These are phyloP conservation scores for Cantharis nigra DNA, from an alignment of 2,888 invertebrate species.

Conservation along the genomic window DNA sequence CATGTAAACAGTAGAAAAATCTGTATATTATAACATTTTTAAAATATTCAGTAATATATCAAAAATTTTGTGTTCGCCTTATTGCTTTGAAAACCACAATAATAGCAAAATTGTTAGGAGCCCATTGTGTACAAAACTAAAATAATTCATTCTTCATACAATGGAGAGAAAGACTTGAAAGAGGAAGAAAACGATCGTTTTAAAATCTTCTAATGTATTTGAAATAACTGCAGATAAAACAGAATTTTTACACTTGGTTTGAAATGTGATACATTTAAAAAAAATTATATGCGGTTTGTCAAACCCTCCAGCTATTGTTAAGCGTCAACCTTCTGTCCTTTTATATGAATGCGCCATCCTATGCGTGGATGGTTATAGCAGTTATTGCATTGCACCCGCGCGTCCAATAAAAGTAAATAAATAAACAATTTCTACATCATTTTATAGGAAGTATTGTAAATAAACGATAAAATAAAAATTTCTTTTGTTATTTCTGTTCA, in stretches of 20 bases:
- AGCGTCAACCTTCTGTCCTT: slow-evolving; percentile 23
- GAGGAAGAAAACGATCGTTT: slow-evolving; percentile 22
- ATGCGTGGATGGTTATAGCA: slow-evolving; percentile 12
- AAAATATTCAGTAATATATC: not conserved
- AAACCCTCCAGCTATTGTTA: slow-evolving; percentile 47
- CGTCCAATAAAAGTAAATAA: slow-evolving; percentile 34
- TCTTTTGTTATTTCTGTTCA: not conserved
- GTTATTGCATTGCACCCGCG: slow-evolving; percentile 18
- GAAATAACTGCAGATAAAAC: slow-evolving; percentile 31
- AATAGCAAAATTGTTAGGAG: slow-evolving; percentile 3
- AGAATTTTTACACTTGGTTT: slow-evolving; percentile 45
- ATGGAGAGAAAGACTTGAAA: slow-evolving; percentile 5
- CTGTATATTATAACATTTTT: not conserved
- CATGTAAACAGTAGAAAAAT: not conserved
- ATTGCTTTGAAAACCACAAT: slow-evolving; percentile 7
- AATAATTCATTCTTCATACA: slow-evolving; percentile 18
- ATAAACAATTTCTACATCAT: slow-evolving; percentile 27
- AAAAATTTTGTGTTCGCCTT: slow-evolving; percentile 9
- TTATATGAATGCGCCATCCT: slow-evolving; percentile 22
- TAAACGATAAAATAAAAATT: slow-evolving; percentile 4
- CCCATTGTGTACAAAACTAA: slow-evolving; percentile 14
- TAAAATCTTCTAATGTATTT: slow-evolving; percentile 24
- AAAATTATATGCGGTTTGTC: slow-evolving; percentile 51
- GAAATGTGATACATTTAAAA: slow-evolving; percentile 40
- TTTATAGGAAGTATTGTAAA: slow-evolving; percentile 17